Percentiles rank a stretch among this genome's conserved stretches.
These are phyloP conservation scores for Aptenodytes patagonicus DNA, from an alignment of 2,113 vertebrate genomes.

Conservation along the genomic window DNA sequence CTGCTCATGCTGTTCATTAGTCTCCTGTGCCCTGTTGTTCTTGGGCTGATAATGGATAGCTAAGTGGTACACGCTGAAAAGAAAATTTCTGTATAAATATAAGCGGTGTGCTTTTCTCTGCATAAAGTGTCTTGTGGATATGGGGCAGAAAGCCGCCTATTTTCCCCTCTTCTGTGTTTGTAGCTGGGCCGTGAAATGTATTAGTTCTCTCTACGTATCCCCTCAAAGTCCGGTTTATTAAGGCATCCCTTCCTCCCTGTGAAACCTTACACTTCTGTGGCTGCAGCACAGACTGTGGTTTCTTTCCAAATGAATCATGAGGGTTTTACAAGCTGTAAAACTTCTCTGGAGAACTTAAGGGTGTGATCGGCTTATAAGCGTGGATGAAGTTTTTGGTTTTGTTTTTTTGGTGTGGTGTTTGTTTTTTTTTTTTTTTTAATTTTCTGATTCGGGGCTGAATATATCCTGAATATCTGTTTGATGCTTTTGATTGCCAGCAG, in stretches of 20 bases:
- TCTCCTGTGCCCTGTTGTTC: slow-evolving; percentile 19
- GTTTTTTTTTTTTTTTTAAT: not conserved
- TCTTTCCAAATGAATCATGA: not conserved
- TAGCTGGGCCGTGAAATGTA: not conserved
- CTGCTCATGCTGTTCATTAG: not conserved
- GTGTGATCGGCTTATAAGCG: not conserved
- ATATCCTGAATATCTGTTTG: not conserved
- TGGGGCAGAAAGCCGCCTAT: not conserved
- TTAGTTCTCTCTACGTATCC: not conserved
- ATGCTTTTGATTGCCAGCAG: not conserved
- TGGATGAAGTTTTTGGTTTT: not conserved
- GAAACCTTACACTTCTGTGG: not conserved
- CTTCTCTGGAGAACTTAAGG: slow-evolving; percentile 22
- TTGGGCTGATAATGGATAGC: not conserved
- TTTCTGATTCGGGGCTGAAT: not conserved
- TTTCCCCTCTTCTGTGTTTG: not conserved
- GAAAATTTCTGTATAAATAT: not conserved
- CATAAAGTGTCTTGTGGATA: not conserved
- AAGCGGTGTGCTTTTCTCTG: not conserved
- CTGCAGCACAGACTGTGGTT: not conserved
- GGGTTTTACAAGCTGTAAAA: slow-evolving; percentile 40
- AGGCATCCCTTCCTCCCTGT: not conserved
- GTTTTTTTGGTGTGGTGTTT: no score
- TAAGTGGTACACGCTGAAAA: not conserved
- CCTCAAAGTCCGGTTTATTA: accelerated